Percentiles rank a stretch among this genome's conserved stretches.
These are phyloP conservation scores for Sebastes reedi DNA, from an alignment of 2,797 vertebrate genomes.

Conservation along the genomic window DNA sequence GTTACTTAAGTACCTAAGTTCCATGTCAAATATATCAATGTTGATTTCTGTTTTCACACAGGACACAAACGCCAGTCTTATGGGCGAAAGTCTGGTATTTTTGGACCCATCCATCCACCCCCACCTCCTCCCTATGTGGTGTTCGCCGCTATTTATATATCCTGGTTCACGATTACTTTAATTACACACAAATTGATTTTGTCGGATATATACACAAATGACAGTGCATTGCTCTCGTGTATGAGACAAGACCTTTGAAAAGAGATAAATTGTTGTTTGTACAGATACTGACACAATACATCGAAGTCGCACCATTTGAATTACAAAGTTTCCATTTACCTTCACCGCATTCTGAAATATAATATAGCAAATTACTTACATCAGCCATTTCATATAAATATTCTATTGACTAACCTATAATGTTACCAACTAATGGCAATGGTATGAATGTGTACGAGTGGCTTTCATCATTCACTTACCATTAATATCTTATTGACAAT, in stretches of 20 bases:
- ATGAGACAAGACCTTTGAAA: background rate
- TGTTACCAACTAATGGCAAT: background rate
- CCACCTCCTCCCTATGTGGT: no score
- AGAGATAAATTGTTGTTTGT: slow-evolving; percentile 17
- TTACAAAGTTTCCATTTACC: background rate
- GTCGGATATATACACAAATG: no score
- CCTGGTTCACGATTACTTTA: no score
- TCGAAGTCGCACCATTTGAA: background rate
- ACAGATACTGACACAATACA: slow-evolving; percentile 16
- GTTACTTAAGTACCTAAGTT: no score
- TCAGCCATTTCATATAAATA: background rate
- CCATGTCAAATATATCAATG: no score
- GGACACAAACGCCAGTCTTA: no score
- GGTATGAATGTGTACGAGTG: background rate
- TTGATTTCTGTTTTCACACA: no score
- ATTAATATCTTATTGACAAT: background rate
- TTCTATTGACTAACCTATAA: background rate
- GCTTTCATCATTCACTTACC: background rate
- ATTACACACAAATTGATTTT: no score
- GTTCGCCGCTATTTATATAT: no score
- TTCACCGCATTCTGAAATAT: background rate
- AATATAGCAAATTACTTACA: background rate
- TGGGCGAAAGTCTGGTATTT: no score
- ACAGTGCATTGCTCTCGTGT: no score
- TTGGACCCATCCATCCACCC: accelerated